These are phyloP conservation scores for Gonatopus flavifemur DNA, from an alignment of 1,140 invertebrate species.

Conservation along the genomic window DNA sequence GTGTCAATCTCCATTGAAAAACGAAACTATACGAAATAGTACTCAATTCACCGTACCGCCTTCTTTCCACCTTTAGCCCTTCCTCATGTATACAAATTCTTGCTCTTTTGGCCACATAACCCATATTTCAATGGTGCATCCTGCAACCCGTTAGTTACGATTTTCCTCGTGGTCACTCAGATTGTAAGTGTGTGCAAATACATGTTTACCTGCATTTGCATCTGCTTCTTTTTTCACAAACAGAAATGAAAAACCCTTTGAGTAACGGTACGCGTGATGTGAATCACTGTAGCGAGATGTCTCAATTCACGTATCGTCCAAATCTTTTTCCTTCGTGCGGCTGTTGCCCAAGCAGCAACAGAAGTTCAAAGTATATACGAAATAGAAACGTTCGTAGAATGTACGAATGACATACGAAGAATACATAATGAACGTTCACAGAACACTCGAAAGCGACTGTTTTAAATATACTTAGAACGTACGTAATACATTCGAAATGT, in stretches of 20 bases:
- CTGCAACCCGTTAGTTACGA: constrained; percentile 54
- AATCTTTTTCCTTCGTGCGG: too few species aligned
- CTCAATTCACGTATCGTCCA: constrained; percentile 9
- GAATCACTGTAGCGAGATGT: constrained; percentile 9
- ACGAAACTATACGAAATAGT: constrained; percentile 12
- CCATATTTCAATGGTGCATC: constrained; percentile 52
- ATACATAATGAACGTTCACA: too few species aligned
- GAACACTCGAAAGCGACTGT: too few species aligned
- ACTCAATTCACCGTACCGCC: constrained; percentile 26
- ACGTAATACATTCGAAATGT: too few species aligned
- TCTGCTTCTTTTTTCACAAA: constrained; percentile 18
- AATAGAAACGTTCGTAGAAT: too few species aligned
- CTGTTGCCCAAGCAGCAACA: too few species aligned
- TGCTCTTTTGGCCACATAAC: constrained; percentile 54
- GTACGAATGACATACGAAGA: too few species aligned
- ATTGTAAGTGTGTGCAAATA: constrained; percentile 12
- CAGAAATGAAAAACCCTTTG: neutral
- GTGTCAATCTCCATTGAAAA: constrained; percentile 27
- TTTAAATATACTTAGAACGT: too few species aligned
- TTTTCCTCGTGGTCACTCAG: constrained; percentile 25
- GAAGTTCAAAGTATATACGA: too few species aligned
- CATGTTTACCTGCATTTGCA: constrained; percentile 30
- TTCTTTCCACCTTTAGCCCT: too few species aligned
- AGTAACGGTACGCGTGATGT: constrained; percentile 21
- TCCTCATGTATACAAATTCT: constrained; percentile 55